Conservation (phyloP, 2,888 invertebrate species). For the Dolichopus griseipennis region DNA sequence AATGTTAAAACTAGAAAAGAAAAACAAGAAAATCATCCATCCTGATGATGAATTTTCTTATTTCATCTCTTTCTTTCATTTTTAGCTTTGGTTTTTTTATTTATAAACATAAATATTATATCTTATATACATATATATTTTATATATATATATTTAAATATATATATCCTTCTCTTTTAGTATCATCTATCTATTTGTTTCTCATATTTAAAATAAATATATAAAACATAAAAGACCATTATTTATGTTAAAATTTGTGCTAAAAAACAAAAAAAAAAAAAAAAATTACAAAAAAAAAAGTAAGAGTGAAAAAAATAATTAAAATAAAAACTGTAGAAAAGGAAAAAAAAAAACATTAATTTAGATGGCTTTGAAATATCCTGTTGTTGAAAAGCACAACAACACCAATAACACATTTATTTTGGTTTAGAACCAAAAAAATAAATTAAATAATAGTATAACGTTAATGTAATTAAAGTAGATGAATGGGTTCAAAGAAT, state of each 20-base stretch:
- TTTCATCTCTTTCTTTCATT: neutral
- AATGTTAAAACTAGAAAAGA: no score
- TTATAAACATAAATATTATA: no score
- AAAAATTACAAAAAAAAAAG: neutral
- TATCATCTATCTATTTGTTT: conserved; percentile 2
- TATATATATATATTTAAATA: no score
- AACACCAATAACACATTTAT: conserved; percentile 16
- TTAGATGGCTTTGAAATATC: neutral
- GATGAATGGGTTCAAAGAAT: no score
- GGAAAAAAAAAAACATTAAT: neutral
- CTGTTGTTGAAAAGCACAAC: conserved; percentile 5
- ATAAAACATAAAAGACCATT: neutral
- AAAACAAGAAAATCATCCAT: neutral
- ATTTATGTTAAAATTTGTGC: neutral
- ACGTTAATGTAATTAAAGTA: no score
- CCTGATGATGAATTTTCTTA: neutral
- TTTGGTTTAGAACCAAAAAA: conserved; percentile 16
- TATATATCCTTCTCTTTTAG: no score
- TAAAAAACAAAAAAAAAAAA: neutral
- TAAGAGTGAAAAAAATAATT: neutral
- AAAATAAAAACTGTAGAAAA: neutral
- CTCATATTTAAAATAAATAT: neutral
- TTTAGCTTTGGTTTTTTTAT: no score
- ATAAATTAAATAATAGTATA: neutral
- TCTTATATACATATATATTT: no score